Evolutionary conservation across 2,888 invertebrate genomes (phyloP).

Genomic region (Phortica magna): DNA sequence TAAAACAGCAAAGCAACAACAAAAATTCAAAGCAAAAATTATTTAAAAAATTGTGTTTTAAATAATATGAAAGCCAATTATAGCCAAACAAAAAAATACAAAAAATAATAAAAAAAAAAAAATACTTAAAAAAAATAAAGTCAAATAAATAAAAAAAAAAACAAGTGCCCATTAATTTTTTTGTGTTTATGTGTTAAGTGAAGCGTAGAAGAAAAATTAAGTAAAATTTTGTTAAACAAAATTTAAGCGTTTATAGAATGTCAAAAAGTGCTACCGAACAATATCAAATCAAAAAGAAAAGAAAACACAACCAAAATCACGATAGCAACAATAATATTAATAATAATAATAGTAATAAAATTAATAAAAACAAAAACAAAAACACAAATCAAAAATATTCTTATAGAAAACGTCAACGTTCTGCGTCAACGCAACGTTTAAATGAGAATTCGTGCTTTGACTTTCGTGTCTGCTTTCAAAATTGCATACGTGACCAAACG

Average conservation of each 20-base stretch:
- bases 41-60: slow-evolving; percentile 28
- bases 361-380: slow-evolving; percentile 18
- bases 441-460: slow-evolving; percentile 20
- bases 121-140: slow-evolving; percentile 23
- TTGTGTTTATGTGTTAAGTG: not conserved
- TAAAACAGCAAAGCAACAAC: slow-evolving; percentile 4
- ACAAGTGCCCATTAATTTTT: slow-evolving; percentile 16
- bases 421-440: slow-evolving; percentile 13
- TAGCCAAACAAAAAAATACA: slow-evolving; percentile 20
- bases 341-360: slow-evolving; percentile 27
- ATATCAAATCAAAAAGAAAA: slow-evolving; percentile 62
- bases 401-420: slow-evolving; percentile 1
- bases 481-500: slow-evolving; percentile 29
- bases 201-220: slow-evolving; percentile 32
- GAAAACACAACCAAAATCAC: slow-evolving; percentile 50
- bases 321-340: slow-evolving; percentile 39
- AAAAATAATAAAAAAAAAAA: slow-evolving; percentile 23
- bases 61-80: slow-evolving; percentile 25
- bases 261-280: slow-evolving; percentile 62
- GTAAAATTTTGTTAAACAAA: not conserved
- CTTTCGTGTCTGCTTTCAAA: not conserved
- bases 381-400: slow-evolving; percentile 26
- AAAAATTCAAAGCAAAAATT: not conserved
- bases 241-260: slow-evolving; percentile 42
- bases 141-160: not conserved